Evolutionary conservation across 2,888 invertebrate genomes (phyloP).

Genomic region (Oeneis ivallda): DNA sequence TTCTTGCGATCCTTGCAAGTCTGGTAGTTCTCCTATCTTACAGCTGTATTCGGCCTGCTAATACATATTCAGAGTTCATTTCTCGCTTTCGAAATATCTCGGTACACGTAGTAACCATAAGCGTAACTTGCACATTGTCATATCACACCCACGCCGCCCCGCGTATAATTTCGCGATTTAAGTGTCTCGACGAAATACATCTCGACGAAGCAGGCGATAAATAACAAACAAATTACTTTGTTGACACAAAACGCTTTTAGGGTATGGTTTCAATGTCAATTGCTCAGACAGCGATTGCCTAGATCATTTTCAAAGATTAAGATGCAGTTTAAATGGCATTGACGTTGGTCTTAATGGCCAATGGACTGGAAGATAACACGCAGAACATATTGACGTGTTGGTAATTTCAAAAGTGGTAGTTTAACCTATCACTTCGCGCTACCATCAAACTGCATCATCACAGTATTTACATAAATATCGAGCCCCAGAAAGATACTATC

Average conservation of each 20-base stretch:
- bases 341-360: neutral
- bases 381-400: neutral
- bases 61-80: slow-evolving; percentile 27
- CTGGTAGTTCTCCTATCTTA: too few species aligned
- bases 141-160: slow-evolving; percentile 67
- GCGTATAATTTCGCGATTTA: slow-evolving; percentile 77
- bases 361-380: neutral
- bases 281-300: neutral
- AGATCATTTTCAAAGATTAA: neutral
- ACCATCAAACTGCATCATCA: neutral
- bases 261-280: slow-evolving; percentile 11
- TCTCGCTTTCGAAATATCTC: slow-evolving; percentile 40
- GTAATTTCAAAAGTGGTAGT: neutral
- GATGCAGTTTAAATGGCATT: neutral
- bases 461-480: too few species aligned
- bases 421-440: neutral
- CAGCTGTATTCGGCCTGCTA: neutral
- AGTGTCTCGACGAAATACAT: slow-evolving; percentile 66
- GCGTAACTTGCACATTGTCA: slow-evolving; percentile 73
- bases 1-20: too few species aligned
- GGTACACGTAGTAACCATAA: slow-evolving; percentile 52
- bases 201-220: slow-evolving; percentile 64
- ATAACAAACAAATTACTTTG: slow-evolving; percentile 76
- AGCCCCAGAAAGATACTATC: too few species aligned
- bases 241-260: slow-evolving; percentile 52